Percentiles rank a stretch among this genome's conserved stretches.
Conservation (phyloP, 2,888 invertebrate genomes). For the Leptopilina myrica region DNA sequence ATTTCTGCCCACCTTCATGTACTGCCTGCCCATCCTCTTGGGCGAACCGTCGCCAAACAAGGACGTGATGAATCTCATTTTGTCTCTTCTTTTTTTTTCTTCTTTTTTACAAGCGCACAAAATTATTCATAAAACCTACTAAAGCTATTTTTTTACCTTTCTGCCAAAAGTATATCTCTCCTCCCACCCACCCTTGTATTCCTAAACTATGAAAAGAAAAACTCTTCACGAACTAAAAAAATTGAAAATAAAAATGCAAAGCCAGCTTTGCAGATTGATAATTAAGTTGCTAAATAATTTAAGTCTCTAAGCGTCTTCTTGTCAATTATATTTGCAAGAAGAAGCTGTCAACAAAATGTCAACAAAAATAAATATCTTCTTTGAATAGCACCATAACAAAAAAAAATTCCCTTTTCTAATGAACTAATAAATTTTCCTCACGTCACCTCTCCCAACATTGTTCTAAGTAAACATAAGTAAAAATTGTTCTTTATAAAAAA, state of each 20-base stretch:
- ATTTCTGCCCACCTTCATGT: conserved; percentile 86
- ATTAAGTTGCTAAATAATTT: conserved; percentile 28
- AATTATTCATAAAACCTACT: conserved; percentile 38
- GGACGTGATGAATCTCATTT: conserved; percentile 74
- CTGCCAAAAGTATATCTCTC: neutral
- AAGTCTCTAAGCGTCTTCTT: conserved; percentile 14
- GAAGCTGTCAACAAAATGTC: neutral
- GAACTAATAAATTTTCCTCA: conserved; percentile 56
- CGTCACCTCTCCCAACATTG: conserved; percentile 73
- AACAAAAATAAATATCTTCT: too few relatives aligned
- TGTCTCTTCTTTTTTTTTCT: conserved; percentile 54
- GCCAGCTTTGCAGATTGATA: conserved; percentile 15
- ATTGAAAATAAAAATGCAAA: neutral
- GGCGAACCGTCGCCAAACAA: conserved; percentile 73
- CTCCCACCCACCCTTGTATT: conserved; percentile 39
- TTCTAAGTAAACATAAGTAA: conserved; percentile 50
- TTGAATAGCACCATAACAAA: neutral
- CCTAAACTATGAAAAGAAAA: neutral
- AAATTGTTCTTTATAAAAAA: conserved; percentile 1
- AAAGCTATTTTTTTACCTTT: conserved; percentile 39
- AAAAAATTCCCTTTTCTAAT: neutral
- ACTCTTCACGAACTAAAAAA: conserved; percentile 12
- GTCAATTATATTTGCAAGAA: conserved; percentile 1
- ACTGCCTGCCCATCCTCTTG: conserved; percentile 86
- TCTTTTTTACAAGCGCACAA: conserved; percentile 11